Percentiles rank a stretch among this genome's conserved stretches.
These are phyloP conservation scores for Chaenocephalus aceratus DNA, from an alignment of 2,113 vertebrate genomes.

Conservation along the genomic window DNA sequence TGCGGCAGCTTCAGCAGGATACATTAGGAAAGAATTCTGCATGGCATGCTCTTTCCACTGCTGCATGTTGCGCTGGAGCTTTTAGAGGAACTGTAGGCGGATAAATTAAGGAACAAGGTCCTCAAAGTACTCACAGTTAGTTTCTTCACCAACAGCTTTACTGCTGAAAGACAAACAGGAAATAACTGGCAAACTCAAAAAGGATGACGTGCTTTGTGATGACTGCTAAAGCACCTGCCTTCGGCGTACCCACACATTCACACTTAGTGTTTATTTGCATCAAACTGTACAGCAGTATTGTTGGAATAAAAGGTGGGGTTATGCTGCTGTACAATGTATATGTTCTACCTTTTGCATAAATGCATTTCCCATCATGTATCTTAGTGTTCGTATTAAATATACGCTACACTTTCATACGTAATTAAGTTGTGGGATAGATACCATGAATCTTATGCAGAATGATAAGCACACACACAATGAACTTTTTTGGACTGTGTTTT, in stretches of 20 bases:
- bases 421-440: constrained; percentile 20
- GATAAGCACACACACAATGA: constrained; percentile 28
- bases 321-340: background rate
- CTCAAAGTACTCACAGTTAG: constrained; percentile 4
- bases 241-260: background rate
- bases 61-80: background rate
- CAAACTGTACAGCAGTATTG: background rate
- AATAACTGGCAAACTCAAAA: constrained; percentile 6
- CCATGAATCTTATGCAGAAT: background rate
- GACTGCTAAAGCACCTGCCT: constrained; percentile 7
- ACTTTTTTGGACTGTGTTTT: constrained; percentile 14
- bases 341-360: background rate
- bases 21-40: background rate
- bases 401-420: background rate
- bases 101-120: constrained; percentile 6
- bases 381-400: too few species aligned
- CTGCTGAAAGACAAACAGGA: constrained; percentile 11
- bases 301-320: background rate
- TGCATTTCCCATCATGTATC: too few species aligned
- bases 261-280: background rate
- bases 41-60: background rate
- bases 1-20: background rate
- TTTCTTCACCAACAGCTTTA: background rate
- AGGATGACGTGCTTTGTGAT: background rate
- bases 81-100: background rate